Evolutionary conservation across 2,113 vertebrate genomes (phyloP).

Genomic region (Perca flavescens): DNA sequence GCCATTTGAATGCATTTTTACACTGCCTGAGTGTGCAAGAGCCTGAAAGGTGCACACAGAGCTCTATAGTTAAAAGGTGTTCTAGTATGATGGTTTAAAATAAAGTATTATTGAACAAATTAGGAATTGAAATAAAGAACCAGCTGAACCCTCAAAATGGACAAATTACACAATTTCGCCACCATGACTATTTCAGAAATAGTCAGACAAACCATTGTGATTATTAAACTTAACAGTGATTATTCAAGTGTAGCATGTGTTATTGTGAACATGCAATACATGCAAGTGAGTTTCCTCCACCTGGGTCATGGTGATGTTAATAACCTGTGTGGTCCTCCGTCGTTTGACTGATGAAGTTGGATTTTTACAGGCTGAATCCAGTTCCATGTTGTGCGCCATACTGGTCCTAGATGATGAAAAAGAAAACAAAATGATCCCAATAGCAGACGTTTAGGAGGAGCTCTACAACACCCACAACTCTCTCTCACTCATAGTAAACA

Average conservation of each 20-base stretch:
- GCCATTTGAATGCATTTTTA: background rate
- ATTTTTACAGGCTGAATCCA: constrained; percentile 82
- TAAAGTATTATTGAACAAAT: background rate
- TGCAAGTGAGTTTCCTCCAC: constrained; percentile 75
- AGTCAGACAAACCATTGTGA: background rate
- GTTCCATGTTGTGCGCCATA: constrained; percentile 71
- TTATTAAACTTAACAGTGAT: background rate
- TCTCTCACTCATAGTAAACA: background rate
- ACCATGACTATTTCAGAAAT: background rate
- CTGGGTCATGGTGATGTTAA: constrained; percentile 92
- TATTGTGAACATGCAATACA: constrained; percentile 28
- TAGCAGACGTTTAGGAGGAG: background rate
- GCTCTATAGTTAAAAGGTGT: background rate
- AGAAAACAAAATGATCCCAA: background rate
- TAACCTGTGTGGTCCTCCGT: constrained; percentile 89
- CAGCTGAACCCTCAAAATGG: background rate
- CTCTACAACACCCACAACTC: background rate
- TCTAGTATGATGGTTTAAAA: background rate
- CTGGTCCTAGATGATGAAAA: constrained; percentile 19
- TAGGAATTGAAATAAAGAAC: background rate
- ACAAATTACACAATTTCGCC: background rate
- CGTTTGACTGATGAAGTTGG: constrained; percentile 84
- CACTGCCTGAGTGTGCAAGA: background rate
- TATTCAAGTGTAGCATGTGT: background rate
- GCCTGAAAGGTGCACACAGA: background rate